A percentile compares a stretch with the other conserved stretches of the same genome.
Evolutionary conservation across 2,888 invertebrate species (phyloP).

Genomic region (Diplazon laetatorius): DNA sequence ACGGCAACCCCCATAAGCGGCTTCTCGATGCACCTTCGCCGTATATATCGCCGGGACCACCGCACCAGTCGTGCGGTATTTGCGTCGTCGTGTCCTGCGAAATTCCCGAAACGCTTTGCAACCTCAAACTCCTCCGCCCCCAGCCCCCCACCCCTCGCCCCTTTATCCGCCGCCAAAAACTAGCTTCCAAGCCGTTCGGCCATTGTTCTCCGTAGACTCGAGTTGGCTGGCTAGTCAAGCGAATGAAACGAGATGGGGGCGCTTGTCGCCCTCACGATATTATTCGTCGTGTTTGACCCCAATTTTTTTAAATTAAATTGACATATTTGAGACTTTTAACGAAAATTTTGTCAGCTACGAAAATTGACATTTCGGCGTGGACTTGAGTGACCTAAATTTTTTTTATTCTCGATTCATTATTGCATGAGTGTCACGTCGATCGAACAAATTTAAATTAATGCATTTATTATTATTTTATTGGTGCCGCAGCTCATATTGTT

Average conservation of each 20-base stretch:
- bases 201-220: constrained; percentile 46
- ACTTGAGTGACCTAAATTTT: too few species aligned
- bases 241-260: background rate
- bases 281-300: background rate
- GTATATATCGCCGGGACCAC: constrained; percentile 15
- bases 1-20: constrained; percentile 39
- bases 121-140: background rate
- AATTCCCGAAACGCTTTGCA: constrained; percentile 37
- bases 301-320: too few species aligned
- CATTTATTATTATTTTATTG: too few species aligned
- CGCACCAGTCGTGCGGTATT: constrained; percentile 46
- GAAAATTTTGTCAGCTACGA: too few species aligned
- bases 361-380: too few species aligned
- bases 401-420: too few species aligned
- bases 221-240: constrained; percentile 22
- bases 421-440: too few species aligned
- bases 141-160: too few species aligned
- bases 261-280: background rate
- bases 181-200: constrained; percentile 22
- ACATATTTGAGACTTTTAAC: too few species aligned
- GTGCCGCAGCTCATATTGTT: too few species aligned
- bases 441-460: too few species aligned
- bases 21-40: constrained; percentile 50
- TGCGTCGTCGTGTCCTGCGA: constrained; percentile 50
- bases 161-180: constrained; percentile 46